Base-by-base conservation (phyloP, 2,113 vertebrate species). In the Chascanopsetta lugubris region DNA sequence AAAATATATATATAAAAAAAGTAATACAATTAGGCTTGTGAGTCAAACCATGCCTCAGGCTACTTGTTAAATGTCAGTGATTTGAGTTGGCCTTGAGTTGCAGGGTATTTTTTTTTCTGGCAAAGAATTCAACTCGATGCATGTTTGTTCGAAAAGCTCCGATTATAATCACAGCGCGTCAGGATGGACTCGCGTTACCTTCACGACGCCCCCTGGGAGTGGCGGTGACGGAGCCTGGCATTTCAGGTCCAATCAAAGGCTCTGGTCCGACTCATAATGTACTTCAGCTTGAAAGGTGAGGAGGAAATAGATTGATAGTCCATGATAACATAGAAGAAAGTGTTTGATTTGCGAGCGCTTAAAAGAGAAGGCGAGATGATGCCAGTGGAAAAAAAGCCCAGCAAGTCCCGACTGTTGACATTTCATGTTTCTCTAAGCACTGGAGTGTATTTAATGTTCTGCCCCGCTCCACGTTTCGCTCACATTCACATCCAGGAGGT, bases 1-100 rank as follows among this genome's bases (percentile, higher is more conserved):
- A 47, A 64, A 22, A 63, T n/a, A 4, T 18, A 66, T 22, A n/a
- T 58, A 17, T 40, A 7, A 34, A 32, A 61, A 24, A 48, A 42
- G 60, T 2, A 22, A 25, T 0, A 25, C 38, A 76, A 64, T 80
- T 66, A 65, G 20, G 18, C 53, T 82, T 77, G 29, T 40, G 57
- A 76, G 75, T 72, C 63, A 78, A 59, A 68, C 36, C 1, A 27
- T 21, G 53, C 83, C 75, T 51, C 6, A 58, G 70, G 82, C 43
- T 47, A 73, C 50, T 61, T 70, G 21, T 46, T 62, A 75, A 82
- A 85, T 80, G 78, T 80, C 75, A 82, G 13, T n/a, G 38, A 61
- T 75, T 61, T 66, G 30, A 8, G 18, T 53, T 62, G 36, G 21
- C 22, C 20, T 25, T 13, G 2, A 46, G 20, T 69, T 29, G 49